Base-by-base conservation (phyloP, 2,113 vertebrate genomes). In the Macquaria australasica region DNA sequence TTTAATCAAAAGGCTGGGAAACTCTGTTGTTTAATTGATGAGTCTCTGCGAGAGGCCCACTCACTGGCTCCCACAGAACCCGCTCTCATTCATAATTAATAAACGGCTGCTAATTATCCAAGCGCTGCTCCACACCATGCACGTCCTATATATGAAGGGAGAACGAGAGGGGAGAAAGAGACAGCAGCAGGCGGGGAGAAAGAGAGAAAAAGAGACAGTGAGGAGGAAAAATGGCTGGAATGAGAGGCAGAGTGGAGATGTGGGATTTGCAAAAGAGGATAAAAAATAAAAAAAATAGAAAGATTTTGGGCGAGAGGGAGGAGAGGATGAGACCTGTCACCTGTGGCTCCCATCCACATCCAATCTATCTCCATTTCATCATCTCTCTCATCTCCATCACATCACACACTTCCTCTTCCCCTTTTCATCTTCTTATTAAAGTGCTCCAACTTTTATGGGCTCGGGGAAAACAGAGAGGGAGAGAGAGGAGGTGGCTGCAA, bases 1-100 rank as follows among this genome's bases (percentile, higher is more conserved):
- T 95, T 94, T 95, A 94, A 95, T 95, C 95, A 95, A 95, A 95
- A 95, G 95, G 85, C 87, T 84, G 81, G 89, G 77, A 86, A 92
- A 92, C 90, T 93, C 84, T 94, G 93, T 93, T 95, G 95, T 95
- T 95, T 95, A 93, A 95, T 95, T 92, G 88, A 95, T 95, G 94
- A 94, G 91, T 63, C 87, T 87, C 89, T 85, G 79, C 7, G 51
- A 91, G 90, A 88, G 86, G 89, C 90, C 89, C 83, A 89, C 91
- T 94, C 90, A 75, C 91, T 88, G 87, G 92, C 91, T 93, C 92
- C 89, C 90, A 83, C 90, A 90, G 91, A 93, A 89, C 86, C 85
- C 15, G 83, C 80, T 85, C 88, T 73, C 87, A 92, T 95, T 92
- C 89, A 94, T 94, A 92, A 93, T 95, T 93, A 93, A 95, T 94